Evolutionary conservation across 2,888 invertebrate genomes (phyloP), one percentile per base, ranked within the genome.

Genomic region (Agonopterix subpropinquella): DNA sequence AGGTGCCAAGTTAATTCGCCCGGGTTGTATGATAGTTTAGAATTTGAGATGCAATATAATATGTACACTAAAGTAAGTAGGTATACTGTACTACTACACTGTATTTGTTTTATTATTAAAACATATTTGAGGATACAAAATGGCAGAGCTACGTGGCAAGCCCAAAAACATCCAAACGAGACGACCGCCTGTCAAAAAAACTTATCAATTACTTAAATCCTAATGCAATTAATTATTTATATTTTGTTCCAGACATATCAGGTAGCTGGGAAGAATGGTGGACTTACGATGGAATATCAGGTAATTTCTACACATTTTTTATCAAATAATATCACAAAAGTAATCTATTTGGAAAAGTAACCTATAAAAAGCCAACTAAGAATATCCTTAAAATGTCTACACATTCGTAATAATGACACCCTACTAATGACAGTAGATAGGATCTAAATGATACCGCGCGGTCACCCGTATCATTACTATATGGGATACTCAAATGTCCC

Each of bases 221-320:
- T 4, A 18, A 4, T 4, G 18, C 18, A 18, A 18, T 18, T 39
- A 39, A 39, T 10, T 39, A 39, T 45, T 41, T 2, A 43, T 37
- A 35, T 72, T 73, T 70, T 70, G 70, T 92, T 91, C 15, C 91
- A 94, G 94, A 92, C 77, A 92, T 91, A 58, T 89, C 92, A 62
- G 93, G 93, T 65, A 94, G 93, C 80, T 95, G 95, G 95, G 94
- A 94, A 75, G 94, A 94, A 89, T 95, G 95, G 95, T 95, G 94
- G 94, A 95, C 94, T 1, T 95, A 95, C 89, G 94, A 94, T 72
- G 94, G 95, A 35, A 95, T 95, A 73, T 95, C 95, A 76, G 95
- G 95, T 94, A 77, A 89, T 72, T 55, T 10, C 10, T n/a, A n/a
- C 39, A 7, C 5, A 28, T 1, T 9, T 5, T 28, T 5, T 28